Base-by-base conservation (phyloP, 2,888 invertebrate species). In the Ophioninae sp. region DNA sequence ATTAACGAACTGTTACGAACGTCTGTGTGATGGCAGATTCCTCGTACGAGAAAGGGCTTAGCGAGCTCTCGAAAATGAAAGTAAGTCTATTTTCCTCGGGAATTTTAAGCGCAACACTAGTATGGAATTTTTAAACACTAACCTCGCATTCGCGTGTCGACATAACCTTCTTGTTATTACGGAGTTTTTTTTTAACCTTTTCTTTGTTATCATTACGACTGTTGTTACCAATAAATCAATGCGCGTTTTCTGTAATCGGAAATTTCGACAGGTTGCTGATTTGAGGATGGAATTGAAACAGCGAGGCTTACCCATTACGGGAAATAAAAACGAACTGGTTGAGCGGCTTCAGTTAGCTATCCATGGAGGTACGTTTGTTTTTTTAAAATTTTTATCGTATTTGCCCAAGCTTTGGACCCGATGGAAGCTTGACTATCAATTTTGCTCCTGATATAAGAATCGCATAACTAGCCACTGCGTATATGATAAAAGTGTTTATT, bases 261-360 rank as follows among this genome's bases (percentile, higher is more conserved):
- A 21, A 64, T n/a, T 21, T 82, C 88, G 94, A 89, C 93, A 98
- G 96, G 97, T 98, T 56, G 96, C 97, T 17, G 98, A 98, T 92
- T 93, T 98, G 87, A 97, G 96, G 89, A 95, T 95, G 88, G 97
- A 97, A 92, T 93, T 98, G 77, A 98, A 97, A 93, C 93, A 95
- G 84, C 95, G 97, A 89, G 97, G 97, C 30, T 93, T 98, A 37
- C 93, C 95, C 17, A 94, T 95, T 8, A 93, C 95, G 70, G 98
- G 98, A 6, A 97, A 97, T 91, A 98, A 98, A 94, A 96, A 94
- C 64, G 97, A 98, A 89, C 94, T 98, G 75, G 94, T 96, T 62
- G 96, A 97, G 86, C 94, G 98, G 87, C 94, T 98, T 69, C 96
- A 96, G 90, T 94, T 95, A 8, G 94, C 94, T 1, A 91, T 95